Percentiles rank a stretch among this genome's conserved stretches.
Conservation (phyloP, 2,113 vertebrate species). For the Notothenia coriiceps region DNA sequence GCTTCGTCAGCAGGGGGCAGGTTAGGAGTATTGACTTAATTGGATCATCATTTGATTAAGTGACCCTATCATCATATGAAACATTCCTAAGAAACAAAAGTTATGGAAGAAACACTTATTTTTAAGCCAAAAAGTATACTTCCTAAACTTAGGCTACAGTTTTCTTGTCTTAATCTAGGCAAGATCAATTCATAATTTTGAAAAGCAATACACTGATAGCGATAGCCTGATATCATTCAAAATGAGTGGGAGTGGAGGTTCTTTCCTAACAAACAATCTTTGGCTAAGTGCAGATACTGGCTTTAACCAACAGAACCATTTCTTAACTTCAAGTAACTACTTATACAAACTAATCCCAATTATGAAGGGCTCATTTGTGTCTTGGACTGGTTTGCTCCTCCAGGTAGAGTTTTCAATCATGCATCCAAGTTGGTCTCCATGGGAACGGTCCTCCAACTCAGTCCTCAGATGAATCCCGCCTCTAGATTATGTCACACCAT, state of each 20-base stretch:
- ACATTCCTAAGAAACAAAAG: too few species aligned
- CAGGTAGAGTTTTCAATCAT: slow-evolving; percentile 4
- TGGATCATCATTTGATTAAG: too few species aligned
- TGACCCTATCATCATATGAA: too few species aligned
- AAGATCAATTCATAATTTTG: too few species aligned
- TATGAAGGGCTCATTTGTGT: neutral
- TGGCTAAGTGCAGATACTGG: neutral
- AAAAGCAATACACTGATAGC: too few species aligned
- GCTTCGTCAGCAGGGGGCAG: slow-evolving; percentile 46
- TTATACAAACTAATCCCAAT: neutral
- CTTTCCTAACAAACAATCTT: too few species aligned
- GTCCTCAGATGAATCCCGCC: neutral
- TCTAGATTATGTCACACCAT: slow-evolving; percentile 51
- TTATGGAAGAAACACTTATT: too few species aligned
- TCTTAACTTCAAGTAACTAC: too few species aligned
- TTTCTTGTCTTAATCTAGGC: too few species aligned
- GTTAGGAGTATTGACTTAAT: neutral
- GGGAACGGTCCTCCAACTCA: slow-evolving; percentile 3
- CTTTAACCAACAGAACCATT: neutral
- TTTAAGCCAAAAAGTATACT: too few species aligned
- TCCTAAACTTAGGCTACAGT: too few species aligned
- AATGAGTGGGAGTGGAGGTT: neutral
- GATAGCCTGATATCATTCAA: too few species aligned
- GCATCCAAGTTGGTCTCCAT: slow-evolving; percentile 12
- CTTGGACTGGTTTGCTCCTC: neutral